Evolutionary conservation across 2,888 invertebrate genomes (phyloP).

Genomic region (Cerceris ruficornis): DNA sequence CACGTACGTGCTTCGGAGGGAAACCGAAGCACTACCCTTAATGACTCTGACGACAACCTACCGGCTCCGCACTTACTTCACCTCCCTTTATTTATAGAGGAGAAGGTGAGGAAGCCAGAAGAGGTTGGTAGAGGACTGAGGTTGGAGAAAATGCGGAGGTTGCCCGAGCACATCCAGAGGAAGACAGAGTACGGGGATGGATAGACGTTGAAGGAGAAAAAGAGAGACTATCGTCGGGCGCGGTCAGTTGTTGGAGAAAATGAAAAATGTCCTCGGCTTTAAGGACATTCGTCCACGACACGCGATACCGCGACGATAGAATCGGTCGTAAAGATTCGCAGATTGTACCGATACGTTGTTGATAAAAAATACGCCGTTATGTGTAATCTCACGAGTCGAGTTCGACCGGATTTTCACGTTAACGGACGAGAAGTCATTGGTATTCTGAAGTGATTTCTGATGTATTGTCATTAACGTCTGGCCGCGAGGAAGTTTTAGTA

Average conservation of each 20-base stretch:
- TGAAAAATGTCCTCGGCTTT: constrained; percentile 65
- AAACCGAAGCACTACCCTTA: constrained; percentile 78
- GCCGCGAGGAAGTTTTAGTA: too few relatives aligned
- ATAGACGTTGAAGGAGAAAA: too few relatives aligned
- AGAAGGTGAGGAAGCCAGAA: constrained; percentile 42
- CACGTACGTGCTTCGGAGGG: constrained; percentile 48
- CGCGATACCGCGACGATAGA: constrained; percentile 49
- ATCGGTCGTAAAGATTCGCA: constrained; percentile 46
- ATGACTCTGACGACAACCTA: constrained; percentile 74
- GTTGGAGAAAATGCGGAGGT: constrained; percentile 24
- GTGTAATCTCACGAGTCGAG: background rate
- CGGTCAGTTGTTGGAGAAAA: constrained; percentile 64
- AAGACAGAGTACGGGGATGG: constrained; percentile 4
- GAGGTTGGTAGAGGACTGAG: constrained; percentile 32
- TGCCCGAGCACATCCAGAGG: constrained; percentile 40
- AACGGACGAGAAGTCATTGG: background rate
- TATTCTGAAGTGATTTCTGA: too few relatives aligned
- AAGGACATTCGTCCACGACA: constrained; percentile 27
- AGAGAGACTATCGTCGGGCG: constrained; percentile 18
- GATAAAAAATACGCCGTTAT: constrained; percentile 29
- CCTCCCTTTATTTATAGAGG: constrained; percentile 69
- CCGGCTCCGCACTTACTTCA: constrained; percentile 64
- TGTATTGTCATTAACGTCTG: too few relatives aligned
- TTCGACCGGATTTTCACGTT: background rate
- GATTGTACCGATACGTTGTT: constrained; percentile 19